phyloP scores from a whole-genome alignment of 2,113 vertebrate genomes.

The Rhynchomys soricoides region DNA sequence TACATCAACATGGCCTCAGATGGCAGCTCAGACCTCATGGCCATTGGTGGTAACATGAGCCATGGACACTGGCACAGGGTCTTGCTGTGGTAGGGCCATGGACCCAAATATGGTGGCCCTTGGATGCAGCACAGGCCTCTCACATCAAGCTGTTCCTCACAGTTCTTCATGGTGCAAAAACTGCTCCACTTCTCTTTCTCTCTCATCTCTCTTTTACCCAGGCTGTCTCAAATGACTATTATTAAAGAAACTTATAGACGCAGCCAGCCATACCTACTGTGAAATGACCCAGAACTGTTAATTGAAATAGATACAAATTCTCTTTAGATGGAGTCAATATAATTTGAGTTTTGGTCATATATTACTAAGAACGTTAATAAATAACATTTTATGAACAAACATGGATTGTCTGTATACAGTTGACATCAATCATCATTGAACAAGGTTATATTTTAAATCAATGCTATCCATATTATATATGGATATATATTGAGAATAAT shows the following conservation, averaged over 20 bases:
- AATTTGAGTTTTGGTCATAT: conserved; percentile 28
- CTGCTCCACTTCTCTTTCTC: not conserved
- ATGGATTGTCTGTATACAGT: not conserved
- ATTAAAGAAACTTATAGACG: not conserved
- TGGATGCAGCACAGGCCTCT: not conserved
- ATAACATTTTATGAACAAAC: conserved; percentile 19
- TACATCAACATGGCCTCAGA: not conserved
- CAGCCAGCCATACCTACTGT: not conserved
- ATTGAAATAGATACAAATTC: not conserved
- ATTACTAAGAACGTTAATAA: not conserved
- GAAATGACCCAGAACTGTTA: conserved; percentile 19
- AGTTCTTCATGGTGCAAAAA: not conserved
- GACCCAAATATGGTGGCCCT: not conserved
- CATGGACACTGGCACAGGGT: not conserved
- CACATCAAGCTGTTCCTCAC: not conserved
- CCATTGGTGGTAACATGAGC: not conserved
- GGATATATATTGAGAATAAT: not conserved
- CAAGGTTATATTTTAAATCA: not conserved
- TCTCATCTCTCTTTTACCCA: not conserved
- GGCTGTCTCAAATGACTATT: not conserved
- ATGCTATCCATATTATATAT: not conserved
- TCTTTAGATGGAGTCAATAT: not conserved
- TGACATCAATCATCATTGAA: conserved; percentile 2
- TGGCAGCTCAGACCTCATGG: not conserved
- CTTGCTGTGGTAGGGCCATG: not conserved